These are phyloP conservation scores for Drymodes brunneopygia DNA, from an alignment of 2,113 vertebrate genomes.

Conservation along the genomic window DNA sequence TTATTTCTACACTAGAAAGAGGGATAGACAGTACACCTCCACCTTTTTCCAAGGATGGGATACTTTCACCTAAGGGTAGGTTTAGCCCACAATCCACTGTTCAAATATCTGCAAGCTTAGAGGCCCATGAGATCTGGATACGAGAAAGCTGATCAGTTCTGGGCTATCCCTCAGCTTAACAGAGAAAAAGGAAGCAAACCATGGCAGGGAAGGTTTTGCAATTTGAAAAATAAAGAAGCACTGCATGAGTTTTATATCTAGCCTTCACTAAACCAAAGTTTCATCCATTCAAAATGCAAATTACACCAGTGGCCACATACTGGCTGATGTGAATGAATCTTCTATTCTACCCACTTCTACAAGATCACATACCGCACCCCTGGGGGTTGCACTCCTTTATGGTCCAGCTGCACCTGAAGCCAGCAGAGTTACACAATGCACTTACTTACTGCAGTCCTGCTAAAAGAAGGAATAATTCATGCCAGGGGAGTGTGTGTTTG, in stretches of 20 bases:
- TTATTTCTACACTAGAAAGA: neutral
- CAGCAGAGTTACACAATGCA: neutral
- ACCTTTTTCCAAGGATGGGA: neutral
- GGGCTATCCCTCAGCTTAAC: neutral
- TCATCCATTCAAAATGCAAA: neutral
- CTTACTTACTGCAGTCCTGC: neutral
- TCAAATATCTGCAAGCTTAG: neutral
- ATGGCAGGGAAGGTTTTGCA: neutral
- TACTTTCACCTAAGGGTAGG: neutral
- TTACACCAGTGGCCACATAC: neutral
- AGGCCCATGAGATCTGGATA: neutral
- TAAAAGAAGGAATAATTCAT: neutral
- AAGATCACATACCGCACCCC: fast-evolving
- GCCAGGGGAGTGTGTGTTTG: fast-evolving
- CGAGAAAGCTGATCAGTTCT: neutral
- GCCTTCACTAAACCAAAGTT: neutral
- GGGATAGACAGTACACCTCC: neutral
- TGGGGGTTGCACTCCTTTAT: neutral
- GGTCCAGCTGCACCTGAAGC: neutral
- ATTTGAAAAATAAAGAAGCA: neutral
- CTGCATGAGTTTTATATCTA: neutral
- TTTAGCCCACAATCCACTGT: neutral
- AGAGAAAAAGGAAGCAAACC: neutral
- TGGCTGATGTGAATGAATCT: neutral
- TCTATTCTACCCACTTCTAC: neutral